phyloP scores from a whole-genome alignment of 2,113 vertebrate species.

The Saccopteryx leptura region DNA sequence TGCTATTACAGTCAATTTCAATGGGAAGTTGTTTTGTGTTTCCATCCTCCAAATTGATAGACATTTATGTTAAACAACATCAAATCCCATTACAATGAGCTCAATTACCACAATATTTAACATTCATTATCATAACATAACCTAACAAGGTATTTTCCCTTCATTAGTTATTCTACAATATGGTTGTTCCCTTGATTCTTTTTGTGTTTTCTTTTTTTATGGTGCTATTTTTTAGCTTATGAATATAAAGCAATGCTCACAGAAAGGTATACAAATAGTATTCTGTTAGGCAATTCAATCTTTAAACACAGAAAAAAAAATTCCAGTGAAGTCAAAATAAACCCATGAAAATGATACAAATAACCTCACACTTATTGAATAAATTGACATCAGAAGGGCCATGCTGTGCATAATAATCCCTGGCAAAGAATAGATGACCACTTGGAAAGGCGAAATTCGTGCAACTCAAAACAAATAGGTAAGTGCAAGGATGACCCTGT shows the following conservation, averaged over 20 bases:
- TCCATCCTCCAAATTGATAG: conserved; percentile 3
- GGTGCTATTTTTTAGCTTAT: not conserved
- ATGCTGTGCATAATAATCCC: not conserved
- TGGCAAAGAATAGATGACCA: not conserved
- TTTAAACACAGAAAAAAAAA: not conserved
- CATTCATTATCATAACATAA: conserved; percentile 5
- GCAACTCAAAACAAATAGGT: not conserved
- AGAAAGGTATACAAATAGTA: not conserved
- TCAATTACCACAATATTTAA: conserved; percentile 21
- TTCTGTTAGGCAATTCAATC: not conserved
- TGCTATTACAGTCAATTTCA: conserved; percentile 38
- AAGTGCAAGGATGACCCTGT: not conserved
- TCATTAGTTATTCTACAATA: conserved; percentile 43
- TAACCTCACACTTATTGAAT: not conserved
- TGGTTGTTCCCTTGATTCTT: not conserved
- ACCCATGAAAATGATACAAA: not conserved
- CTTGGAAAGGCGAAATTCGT: not conserved
- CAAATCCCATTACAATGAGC: conserved; percentile 31
- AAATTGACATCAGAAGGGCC: not conserved
- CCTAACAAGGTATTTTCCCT: not conserved
- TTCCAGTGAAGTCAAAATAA: not conserved
- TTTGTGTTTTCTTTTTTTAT: not conserved
- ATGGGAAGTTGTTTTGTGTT: conserved; percentile 19
- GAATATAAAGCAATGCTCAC: conserved; percentile 23
- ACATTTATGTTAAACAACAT: conserved; percentile 50